phyloP scores from a whole-genome alignment of 2,888 invertebrate species.

The Ormyrus rosae region DNA sequence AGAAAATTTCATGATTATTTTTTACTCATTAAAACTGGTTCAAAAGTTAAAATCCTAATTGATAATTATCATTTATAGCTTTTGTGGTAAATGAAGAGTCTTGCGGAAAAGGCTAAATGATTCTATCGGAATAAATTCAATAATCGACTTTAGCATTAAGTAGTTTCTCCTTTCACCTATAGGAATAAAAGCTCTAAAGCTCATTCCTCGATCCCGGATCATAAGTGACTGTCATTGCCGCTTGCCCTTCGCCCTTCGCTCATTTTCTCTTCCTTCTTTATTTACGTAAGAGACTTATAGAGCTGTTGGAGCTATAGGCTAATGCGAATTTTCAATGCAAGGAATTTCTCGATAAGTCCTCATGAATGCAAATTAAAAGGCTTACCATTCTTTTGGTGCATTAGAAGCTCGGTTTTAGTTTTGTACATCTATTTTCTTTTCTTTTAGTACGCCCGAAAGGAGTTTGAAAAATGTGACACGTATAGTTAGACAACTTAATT shows the following conservation, averaged over 20 bases:
- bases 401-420: too few relatives aligned
- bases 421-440: too few relatives aligned
- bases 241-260: too few relatives aligned
- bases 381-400: constrained; percentile 52
- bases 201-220: neutral
- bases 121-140: constrained; percentile 37
- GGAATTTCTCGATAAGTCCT: constrained; percentile 68
- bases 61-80: too few relatives aligned
- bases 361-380: constrained; percentile 75
- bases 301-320: neutral
- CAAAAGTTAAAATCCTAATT: too few relatives aligned
- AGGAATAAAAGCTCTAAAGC: neutral
- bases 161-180: too few relatives aligned
- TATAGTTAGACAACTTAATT: too few relatives aligned
- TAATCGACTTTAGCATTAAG: constrained; percentile 13
- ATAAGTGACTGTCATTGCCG: neutral
- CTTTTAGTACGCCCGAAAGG: too few relatives aligned
- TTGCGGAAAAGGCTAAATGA: constrained; percentile 7
- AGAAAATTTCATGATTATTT: too few relatives aligned
- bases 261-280: constrained; percentile 1
- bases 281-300: constrained; percentile 39
- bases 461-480: too few relatives aligned
- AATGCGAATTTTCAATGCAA: constrained; percentile 58
- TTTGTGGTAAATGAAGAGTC: neutral
- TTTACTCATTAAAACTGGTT: too few relatives aligned